These are phyloP conservation scores for Brienomyrus brachyistius DNA, from an alignment of 2,113 vertebrate genomes.

Conservation along the genomic window DNA sequence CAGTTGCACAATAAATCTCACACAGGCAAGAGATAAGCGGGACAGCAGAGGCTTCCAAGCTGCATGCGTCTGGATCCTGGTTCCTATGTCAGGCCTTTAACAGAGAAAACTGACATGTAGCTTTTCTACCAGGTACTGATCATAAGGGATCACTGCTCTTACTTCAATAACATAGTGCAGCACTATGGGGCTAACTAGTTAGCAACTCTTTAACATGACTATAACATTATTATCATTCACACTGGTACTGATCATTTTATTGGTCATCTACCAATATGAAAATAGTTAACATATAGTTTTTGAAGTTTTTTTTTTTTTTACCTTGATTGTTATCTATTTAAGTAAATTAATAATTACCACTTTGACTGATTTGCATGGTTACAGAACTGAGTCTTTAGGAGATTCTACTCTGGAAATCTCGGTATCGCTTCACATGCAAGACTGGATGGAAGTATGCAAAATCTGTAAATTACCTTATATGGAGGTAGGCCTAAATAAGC, in stretches of 20 bases:
- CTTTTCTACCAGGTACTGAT: neutral
- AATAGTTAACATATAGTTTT: neutral
- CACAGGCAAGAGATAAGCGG: constrained; percentile 18
- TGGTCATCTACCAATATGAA: neutral
- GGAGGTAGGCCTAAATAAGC: neutral
- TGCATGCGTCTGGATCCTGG: neutral
- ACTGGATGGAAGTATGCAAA: neutral
- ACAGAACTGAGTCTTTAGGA: neutral
- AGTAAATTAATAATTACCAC: neutral
- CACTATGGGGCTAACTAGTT: neutral
- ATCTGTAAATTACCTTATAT: neutral
- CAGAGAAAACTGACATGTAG: neutral
- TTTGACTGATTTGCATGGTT: neutral
- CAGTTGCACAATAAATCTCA: constrained; percentile 38
- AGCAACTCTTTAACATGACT: neutral
- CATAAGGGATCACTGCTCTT: neutral
- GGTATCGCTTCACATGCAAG: neutral
- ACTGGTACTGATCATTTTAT: neutral
- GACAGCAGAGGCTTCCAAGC: neutral
- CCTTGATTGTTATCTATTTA: neutral
- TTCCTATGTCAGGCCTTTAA: neutral
- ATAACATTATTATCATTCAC: neutral
- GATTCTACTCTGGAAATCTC: neutral
- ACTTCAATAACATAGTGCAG: no score
- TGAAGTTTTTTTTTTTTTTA: neutral